phyloP scores from a whole-genome alignment of 2,888 invertebrate species.

The Brenthis daphne region DNA sequence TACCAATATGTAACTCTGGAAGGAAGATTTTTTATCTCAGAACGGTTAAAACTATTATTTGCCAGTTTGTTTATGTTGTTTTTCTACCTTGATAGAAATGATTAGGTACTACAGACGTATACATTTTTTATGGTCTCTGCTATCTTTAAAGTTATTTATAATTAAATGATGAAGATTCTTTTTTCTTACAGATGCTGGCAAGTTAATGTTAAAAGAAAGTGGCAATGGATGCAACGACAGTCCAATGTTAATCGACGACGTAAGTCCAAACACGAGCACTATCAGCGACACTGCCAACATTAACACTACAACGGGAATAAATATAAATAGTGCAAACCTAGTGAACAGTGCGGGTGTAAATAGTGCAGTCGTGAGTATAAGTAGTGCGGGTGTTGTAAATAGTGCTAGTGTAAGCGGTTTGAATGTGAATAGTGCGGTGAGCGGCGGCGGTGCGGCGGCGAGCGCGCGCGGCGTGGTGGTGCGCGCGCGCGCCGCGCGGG shows the following conservation, averaged over 20 bases:
- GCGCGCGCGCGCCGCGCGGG: conserved; percentile 9
- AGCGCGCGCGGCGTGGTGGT: conserved; percentile 14
- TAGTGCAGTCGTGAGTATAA: conserved; percentile 1
- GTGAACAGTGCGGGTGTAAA: conserved; percentile 1
- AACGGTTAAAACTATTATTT: no score
- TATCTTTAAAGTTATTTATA: background rate
- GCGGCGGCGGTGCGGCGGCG: background rate
- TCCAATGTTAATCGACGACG: background rate
- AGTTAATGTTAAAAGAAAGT: conserved; percentile 86
- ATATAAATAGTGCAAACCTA: conserved; percentile 1
- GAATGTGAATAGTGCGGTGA: conserved; percentile 7
- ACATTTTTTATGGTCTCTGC: no score
- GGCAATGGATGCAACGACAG: conserved; percentile 17
- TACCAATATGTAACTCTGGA: no score
- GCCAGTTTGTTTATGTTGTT: no score
- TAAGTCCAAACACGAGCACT: background rate
- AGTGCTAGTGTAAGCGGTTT: background rate
- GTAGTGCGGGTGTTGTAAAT: background rate
- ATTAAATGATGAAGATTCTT: background rate
- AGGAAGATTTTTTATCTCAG: no score
- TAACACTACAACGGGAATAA: conserved; percentile 13
- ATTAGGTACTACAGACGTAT: no score
- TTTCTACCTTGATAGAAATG: no score
- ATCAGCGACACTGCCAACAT: background rate
- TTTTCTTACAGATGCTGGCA: conserved; percentile 85